Evolutionary conservation across 23 tunicate genomes (phyloP).

Genomic region (Aplidium turbinatum): DNA sequence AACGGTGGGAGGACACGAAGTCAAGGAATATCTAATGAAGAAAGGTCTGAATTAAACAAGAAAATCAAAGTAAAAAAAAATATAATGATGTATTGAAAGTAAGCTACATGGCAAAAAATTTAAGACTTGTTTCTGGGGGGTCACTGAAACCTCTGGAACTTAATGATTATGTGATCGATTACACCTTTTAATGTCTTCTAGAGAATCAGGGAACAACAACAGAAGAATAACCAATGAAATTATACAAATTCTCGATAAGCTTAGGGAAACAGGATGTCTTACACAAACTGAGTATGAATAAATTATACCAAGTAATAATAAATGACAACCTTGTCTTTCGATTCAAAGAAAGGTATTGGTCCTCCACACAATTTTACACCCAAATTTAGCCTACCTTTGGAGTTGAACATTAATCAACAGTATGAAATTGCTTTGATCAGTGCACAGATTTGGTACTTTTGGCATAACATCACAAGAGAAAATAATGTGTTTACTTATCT

Average conservation of each 20-base stretch:
- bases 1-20: no score
- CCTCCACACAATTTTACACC: not conserved
- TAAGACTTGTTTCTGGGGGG: no score
- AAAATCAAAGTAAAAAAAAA: no score
- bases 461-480: constrained; percentile 1
- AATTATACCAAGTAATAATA: not conserved
- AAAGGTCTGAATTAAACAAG: no score
- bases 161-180: not conserved
- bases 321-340: not conserved
- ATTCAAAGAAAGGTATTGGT: constrained; percentile 2
- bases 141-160: no score
- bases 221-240: not conserved
- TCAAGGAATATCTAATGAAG: no score
- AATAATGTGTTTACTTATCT: constrained; percentile 1
- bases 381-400: not conserved
- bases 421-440: constrained; percentile 8
- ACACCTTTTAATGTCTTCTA: not conserved
- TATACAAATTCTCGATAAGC: not conserved
- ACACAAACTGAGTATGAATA: not conserved
- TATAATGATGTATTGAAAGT: no score
- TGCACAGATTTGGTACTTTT: constrained; percentile 12
- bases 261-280: not conserved
- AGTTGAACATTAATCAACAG: not conserved
- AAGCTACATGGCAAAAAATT: no score
- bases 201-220: constrained; percentile 13